Percentiles rank a stretch among this genome's conserved stretches.
Evolutionary conservation across 1,140 invertebrate species (phyloP).

Genomic region (Meteorus sp.): DNA sequence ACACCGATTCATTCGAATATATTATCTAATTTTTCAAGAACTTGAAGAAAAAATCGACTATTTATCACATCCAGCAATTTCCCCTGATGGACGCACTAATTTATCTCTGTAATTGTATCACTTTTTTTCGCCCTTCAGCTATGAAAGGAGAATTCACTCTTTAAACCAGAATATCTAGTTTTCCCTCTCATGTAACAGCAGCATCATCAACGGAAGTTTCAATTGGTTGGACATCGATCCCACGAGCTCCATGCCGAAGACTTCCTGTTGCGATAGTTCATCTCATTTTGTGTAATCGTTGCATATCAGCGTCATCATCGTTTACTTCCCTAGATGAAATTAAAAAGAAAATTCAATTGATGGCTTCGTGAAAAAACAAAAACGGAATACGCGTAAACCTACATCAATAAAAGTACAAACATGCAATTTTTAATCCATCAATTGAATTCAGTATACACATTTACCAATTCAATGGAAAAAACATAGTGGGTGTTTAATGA

Average conservation of each 20-base stretch:
- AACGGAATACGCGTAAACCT: no score
- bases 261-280: slow-evolving; percentile 20
- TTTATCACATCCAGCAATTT: no score
- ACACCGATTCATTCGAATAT: no score
- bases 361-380: no score
- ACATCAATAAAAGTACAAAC: no score
- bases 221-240: slow-evolving; percentile 5
- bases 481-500: no score
- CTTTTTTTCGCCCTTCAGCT: slow-evolving; percentile 4
- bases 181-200: slow-evolving; percentile 7
- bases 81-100: not conserved
- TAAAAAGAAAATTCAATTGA: no score
- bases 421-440: no score
- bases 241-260: not conserved
- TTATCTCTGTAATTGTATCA: slow-evolving; percentile 2
- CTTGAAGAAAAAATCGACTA: not conserved
- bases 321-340: not conserved
- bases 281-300: not conserved
- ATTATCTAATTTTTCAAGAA: not conserved
- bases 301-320: no score
- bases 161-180: slow-evolving; percentile 26
- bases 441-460: no score
- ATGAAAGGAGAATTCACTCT: not conserved
- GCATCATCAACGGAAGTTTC: slow-evolving; percentile 22
- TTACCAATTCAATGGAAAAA: no score